Evolutionary conservation across 2,888 invertebrate species (phyloP).

Genomic region (Mesopsocus fuscifrons): DNA sequence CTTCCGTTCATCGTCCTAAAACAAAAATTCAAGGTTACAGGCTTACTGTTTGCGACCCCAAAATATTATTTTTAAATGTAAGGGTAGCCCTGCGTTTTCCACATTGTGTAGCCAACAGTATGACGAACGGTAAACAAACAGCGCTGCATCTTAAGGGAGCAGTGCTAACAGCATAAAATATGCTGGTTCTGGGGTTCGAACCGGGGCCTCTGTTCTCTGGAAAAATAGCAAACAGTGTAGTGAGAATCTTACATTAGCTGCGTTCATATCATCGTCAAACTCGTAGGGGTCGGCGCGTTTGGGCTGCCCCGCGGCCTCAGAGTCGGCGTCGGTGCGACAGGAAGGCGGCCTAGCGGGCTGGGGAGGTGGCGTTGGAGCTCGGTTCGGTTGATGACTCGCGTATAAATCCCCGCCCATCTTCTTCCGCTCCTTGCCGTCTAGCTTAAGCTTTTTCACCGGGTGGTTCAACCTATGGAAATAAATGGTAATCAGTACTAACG

Average conservation of each 20-base stretch:
- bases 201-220: no score
- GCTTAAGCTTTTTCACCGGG: constrained; percentile 75
- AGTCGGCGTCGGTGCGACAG: constrained; percentile 14
- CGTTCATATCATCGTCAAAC: constrained; percentile 42
- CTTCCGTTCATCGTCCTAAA: constrained; percentile 30
- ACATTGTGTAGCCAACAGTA: no score
- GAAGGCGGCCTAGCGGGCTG: constrained; percentile 31
- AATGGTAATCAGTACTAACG: constrained; percentile 8
- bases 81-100: no score
- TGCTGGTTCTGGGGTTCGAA: no score
- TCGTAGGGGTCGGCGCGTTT: constrained; percentile 42
- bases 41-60: no score
- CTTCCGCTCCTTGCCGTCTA: constrained; percentile 29
- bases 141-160: no score
- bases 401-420: constrained; percentile 26
- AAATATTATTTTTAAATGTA: no score
- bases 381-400: constrained; percentile 19
- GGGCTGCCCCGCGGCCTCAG: constrained; percentile 20
- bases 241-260: no score
- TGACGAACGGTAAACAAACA: no score
- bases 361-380: constrained; percentile 20
- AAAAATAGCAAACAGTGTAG: no score
- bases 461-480: constrained; percentile 49
- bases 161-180: no score
- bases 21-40: no score